Evolutionary conservation across 2,113 vertebrate species (phyloP).

Genomic region (Theropithecus gelada): DNA sequence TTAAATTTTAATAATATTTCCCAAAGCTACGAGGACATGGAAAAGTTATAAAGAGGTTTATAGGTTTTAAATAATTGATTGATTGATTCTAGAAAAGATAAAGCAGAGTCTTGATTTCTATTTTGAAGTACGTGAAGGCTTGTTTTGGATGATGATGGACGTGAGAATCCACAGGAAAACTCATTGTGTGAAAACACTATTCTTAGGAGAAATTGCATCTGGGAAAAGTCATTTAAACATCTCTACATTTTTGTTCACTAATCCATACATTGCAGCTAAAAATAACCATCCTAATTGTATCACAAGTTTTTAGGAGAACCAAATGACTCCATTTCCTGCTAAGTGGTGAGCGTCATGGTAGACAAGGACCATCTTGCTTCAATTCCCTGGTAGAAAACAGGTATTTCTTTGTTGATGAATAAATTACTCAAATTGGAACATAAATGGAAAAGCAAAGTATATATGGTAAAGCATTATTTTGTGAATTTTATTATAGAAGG

Average conservation of each 20-base stretch:
- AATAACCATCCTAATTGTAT: constrained; percentile 35
- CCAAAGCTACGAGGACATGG: neutral
- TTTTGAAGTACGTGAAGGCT: neutral
- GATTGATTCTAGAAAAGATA: neutral
- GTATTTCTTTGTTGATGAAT: neutral
- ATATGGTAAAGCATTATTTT: neutral
- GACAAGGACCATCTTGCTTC: neutral
- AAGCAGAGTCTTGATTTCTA: neutral
- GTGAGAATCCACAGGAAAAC: neutral
- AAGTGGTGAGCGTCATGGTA: neutral
- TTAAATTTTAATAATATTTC: neutral
- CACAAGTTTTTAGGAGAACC: neutral
- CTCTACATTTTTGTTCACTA: constrained; percentile 10
- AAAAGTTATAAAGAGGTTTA: neutral
- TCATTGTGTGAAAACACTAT: neutral
- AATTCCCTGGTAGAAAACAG: neutral
- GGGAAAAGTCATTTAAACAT: constrained; percentile 39
- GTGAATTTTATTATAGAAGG: neutral
- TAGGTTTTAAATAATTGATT: neutral
- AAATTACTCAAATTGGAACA: neutral
- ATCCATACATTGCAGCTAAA: constrained; percentile 42
- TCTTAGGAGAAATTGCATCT: constrained; percentile 27
- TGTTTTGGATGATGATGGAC: neutral
- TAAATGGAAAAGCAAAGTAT: neutral
- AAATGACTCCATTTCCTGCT: neutral